phyloP scores from a whole-genome alignment of 2,888 invertebrate genomes.

The Drosophila prolongata region DNA sequence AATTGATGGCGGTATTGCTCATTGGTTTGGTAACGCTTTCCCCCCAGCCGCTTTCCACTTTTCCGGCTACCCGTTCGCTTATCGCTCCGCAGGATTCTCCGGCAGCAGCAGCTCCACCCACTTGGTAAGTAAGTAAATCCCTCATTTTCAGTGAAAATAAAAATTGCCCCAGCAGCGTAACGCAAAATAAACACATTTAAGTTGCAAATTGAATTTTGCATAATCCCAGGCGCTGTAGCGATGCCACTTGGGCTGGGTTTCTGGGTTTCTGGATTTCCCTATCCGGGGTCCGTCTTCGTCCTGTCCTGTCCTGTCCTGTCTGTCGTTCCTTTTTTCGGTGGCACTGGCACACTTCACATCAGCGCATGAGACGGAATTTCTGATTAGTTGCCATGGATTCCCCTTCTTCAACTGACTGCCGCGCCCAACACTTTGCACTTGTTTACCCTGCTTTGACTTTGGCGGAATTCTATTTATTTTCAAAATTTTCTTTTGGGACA shows the following conservation, averaged over 20 bases:
- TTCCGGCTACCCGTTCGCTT: constrained; percentile 30
- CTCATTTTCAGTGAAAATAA: constrained; percentile 79
- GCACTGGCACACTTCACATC: constrained; percentile 48
- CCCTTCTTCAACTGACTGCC: constrained; percentile 1
- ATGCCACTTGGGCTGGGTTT: constrained; percentile 26
- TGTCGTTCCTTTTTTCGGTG: constrained; percentile 13
- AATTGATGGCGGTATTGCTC: constrained; percentile 77
- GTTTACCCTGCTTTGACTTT: constrained; percentile 75
- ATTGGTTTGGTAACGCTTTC: constrained; percentile 51
- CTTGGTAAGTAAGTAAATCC: constrained; percentile 66
- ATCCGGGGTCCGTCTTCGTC: constrained; percentile 31
- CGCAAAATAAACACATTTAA: constrained; percentile 83
- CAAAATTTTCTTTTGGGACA: constrained; percentile 71
- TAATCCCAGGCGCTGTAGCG: constrained; percentile 68
- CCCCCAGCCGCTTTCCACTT: background rate
- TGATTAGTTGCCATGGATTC: constrained; percentile 74
- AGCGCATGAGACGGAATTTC: constrained; percentile 76
- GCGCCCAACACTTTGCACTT: constrained; percentile 41
- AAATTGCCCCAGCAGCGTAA: constrained; percentile 78
- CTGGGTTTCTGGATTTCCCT: constrained; percentile 1
- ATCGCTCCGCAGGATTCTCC: constrained; percentile 15
- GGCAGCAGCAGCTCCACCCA: constrained; percentile 8
- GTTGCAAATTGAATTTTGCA: constrained; percentile 83
- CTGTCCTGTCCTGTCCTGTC: constrained; percentile 22
- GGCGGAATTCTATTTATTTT: constrained; percentile 78